Conservation (phyloP, 2,113 vertebrate genomes). For the Seriola dumerili region DNA sequence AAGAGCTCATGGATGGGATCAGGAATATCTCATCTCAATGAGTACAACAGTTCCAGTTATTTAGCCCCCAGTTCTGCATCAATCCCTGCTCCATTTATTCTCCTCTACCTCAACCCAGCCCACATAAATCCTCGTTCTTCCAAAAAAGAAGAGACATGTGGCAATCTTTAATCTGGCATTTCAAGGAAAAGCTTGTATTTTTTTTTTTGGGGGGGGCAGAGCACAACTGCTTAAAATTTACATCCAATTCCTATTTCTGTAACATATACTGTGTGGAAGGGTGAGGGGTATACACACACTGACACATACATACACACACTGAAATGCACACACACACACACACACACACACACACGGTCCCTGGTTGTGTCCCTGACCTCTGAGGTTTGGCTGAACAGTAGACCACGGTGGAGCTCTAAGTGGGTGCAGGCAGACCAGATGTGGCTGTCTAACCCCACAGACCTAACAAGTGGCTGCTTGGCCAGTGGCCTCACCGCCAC, state of each 20-base stretch:
- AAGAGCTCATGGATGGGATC: constrained; percentile 28
- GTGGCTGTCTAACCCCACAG: constrained; percentile 65
- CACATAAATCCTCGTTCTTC: constrained; percentile 19
- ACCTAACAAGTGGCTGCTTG: constrained; percentile 73
- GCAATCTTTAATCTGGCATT: constrained; percentile 38
- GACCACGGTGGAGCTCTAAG: constrained; percentile 63
- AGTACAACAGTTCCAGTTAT: constrained; percentile 1
- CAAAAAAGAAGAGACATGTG: neutral
- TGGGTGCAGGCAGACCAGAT: constrained; percentile 73
- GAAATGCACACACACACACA: constrained; percentile 47
- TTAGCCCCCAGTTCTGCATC: constrained; percentile 7
- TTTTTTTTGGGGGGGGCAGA: constrained; percentile 4
- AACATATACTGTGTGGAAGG: constrained; percentile 13
- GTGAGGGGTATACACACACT: constrained; percentile 17
- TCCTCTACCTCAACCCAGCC: constrained; percentile 15
- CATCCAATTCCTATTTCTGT: constrained; percentile 44
- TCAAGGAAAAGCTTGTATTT: constrained; percentile 40
- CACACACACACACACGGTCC: constrained; percentile 40
- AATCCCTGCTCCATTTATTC: constrained; percentile 14
- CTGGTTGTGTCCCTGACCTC: constrained; percentile 66
- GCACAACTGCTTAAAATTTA: constrained; percentile 46
- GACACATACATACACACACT: neutral
- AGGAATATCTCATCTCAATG: constrained; percentile 25
- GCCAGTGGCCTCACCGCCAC: constrained; percentile 62
- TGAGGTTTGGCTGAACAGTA: constrained; percentile 76